phyloP scores from a whole-genome alignment of 2,113 vertebrate species.

The Paedocypris sp. region DNA sequence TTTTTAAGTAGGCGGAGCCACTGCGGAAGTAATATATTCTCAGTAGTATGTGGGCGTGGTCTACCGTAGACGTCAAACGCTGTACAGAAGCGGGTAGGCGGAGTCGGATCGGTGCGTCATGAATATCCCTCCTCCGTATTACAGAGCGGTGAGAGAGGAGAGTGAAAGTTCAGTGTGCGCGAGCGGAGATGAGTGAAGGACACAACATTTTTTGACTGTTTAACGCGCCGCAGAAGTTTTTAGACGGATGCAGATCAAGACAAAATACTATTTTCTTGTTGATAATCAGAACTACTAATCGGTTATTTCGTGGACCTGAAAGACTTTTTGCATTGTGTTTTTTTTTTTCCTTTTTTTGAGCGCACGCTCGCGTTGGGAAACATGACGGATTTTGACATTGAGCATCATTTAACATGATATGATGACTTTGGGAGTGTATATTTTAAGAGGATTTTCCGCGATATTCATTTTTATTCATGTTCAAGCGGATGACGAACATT shows the following conservation, averaged over 20 bases:
- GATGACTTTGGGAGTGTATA: background rate
- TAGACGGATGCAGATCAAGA: background rate
- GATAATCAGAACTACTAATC: background rate
- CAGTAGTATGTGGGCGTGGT: background rate
- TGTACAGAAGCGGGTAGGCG: background rate
- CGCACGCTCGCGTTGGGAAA: background rate
- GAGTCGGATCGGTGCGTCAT: background rate
- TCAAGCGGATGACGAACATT: background rate
- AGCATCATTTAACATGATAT: background rate
- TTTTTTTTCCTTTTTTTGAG: background rate
- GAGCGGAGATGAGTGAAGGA: background rate
- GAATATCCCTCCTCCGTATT: constrained; percentile 20
- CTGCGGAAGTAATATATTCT: background rate
- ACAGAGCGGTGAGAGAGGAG: constrained; percentile 11
- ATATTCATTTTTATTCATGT: background rate
- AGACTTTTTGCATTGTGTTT: too few relatives aligned
- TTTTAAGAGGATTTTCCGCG: background rate
- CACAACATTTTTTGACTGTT: background rate
- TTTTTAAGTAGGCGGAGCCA: background rate
- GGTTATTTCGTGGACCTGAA: too few relatives aligned
- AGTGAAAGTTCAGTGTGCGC: constrained; percentile 33
- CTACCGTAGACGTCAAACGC: background rate
- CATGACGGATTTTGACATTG: background rate
- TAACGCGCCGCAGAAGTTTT: background rate
- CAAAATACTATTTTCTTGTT: background rate